phyloP scores from a whole-genome alignment of 1,140 invertebrate genomes.

The Metaphire vulgaris region DNA sequence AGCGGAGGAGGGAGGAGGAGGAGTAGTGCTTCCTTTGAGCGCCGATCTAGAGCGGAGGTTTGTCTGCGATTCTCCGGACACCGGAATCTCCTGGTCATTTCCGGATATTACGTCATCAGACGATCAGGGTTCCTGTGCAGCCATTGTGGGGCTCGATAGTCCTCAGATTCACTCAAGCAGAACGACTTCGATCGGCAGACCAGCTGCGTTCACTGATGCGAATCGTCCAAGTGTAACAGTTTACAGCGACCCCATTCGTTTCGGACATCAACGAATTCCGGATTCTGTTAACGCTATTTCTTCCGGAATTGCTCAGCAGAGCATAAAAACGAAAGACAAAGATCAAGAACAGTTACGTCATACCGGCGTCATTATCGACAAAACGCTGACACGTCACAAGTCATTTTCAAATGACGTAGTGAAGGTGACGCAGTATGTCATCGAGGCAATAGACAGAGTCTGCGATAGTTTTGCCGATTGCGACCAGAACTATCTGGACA shows the following conservation, averaged over 20 bases:
- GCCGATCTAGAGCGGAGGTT: background rate
- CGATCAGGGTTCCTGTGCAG: background rate
- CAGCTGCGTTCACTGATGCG: no score
- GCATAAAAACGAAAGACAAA: no score
- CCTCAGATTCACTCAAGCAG: background rate
- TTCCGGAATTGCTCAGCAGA: no score
- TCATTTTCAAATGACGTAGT: background rate
- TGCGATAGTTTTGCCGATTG: background rate
- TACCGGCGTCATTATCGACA: background rate
- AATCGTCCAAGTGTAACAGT: background rate
- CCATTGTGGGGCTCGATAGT: background rate
- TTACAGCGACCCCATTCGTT: background rate
- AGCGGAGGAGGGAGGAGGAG: background rate
- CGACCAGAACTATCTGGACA: no score
- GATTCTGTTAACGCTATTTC: background rate
- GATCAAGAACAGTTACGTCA: background rate
- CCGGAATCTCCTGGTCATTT: background rate
- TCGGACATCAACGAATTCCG: background rate
- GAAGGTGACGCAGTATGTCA: background rate
- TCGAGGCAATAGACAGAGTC: background rate
- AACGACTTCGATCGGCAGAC: no score
- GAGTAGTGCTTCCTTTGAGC: no score
- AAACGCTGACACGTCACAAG: no score
- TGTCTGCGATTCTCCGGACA: background rate
- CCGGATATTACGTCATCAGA: background rate